Base-by-base conservation (phyloP, 2,888 invertebrate genomes). In the Oligia strigilis region DNA sequence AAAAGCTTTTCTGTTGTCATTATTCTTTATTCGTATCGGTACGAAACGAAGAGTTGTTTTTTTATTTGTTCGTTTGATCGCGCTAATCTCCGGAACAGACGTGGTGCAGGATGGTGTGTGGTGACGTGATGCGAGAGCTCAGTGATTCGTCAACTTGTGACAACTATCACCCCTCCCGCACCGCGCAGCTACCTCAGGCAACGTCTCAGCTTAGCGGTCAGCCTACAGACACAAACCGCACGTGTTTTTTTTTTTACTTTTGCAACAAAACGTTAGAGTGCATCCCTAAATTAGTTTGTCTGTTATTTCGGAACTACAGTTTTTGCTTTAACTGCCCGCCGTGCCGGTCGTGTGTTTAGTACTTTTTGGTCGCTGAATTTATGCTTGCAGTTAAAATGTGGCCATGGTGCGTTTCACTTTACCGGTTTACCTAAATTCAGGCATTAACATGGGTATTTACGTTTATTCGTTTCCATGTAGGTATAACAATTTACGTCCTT, bases 301-400 rank as follows among this genome's bases (percentile, higher is more conserved):
- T 40, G 71, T 75, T 76, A 86, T 83, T 72, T 83, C 11, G 36
- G 23, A 71, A 83, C 77, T 75, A 43, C 86, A 72, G 69, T 75
- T 83, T 84, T 79, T 76, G 58, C 69, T 85, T 70, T 73, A 72
- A 85, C 82, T 75, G 36, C 43, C 65, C n/a, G 14, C 77, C 55
- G 29, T 19, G 14, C 77, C 55, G 29, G 75, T 67, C 23, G 52
- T 83, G 29, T 73, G 78, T 75, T 85, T 70, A 82, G 77, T 86
- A 73, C 70, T 75, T 78, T 84, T 85, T 84, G 69, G 72, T 67
- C 29, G 29, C 29, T 43, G 13, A 76, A 86, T 86, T 82, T 86
- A 84, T 84, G 70, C 70, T 52, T 40, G 72, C 43, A 78, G 62
- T 84, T 84, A 29, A 69, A 71, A 75, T 71, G 72, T 72, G 46